A percentile compares a stretch with the other conserved stretches of the same genome.
Conservation (phyloP, 2,113 vertebrate genomes). For the Sinosuthora webbiana region DNA sequence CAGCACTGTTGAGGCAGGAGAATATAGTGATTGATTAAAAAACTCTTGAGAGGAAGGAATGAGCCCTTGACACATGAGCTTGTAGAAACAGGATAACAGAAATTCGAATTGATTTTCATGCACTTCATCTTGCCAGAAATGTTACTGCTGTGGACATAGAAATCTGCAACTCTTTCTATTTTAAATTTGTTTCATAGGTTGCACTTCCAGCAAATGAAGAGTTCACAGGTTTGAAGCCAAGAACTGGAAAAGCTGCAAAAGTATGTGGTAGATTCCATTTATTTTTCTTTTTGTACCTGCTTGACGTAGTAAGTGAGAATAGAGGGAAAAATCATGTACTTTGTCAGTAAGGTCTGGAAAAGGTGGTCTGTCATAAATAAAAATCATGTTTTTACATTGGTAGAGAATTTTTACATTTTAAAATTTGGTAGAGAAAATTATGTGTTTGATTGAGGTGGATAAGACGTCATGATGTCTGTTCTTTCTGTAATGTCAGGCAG, state of each 20-base stretch:
- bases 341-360: background rate
- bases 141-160: background rate
- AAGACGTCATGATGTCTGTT: background rate
- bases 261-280: slow-evolving; percentile 61
- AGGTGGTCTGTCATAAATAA: background rate
- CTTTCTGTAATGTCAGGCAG: accelerated
- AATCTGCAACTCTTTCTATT: background rate
- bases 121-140: background rate
- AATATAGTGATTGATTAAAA: background rate
- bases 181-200: slow-evolving; percentile 75
- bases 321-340: accelerated
- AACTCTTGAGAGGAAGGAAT: background rate
- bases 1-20: background rate
- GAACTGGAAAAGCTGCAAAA: slow-evolving; percentile 95
- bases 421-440: background rate
- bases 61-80: background rate
- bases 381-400: background rate
- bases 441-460: background rate
- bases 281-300: background rate
- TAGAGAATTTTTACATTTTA: no score
- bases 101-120: background rate
- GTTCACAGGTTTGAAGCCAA: slow-evolving; percentile 84
- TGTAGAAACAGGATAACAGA: background rate
- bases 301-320: background rate
- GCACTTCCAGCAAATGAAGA: slow-evolving; percentile 87